Evolutionary conservation across 2,113 vertebrate species (phyloP).

Genomic region (Stegostoma tigrinum): DNA sequence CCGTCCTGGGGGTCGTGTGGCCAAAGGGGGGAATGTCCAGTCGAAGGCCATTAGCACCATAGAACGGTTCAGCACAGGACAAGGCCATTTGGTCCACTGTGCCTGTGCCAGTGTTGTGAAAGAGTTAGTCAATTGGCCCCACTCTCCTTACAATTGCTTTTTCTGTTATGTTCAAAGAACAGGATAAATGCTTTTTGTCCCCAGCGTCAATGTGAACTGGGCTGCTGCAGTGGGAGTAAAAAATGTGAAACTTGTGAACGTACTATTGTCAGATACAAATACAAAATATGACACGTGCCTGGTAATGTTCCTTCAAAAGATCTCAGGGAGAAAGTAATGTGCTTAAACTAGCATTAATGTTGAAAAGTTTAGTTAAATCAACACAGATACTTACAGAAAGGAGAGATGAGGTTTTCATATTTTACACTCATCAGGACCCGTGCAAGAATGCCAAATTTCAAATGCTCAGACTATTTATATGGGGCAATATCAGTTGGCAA

Average conservation of each 20-base stretch:
- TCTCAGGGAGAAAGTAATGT: neutral
- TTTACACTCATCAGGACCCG: no score
- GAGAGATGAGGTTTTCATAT: no score
- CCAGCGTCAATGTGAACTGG: neutral
- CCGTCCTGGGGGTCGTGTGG: constrained; percentile 19
- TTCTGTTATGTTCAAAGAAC: neutral
- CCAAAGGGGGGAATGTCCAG: constrained; percentile 33
- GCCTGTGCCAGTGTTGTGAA: neutral
- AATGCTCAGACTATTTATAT: no score
- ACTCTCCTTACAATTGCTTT: neutral
- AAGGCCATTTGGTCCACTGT: neutral
- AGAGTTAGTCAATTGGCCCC: neutral
- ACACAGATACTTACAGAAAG: neutral
- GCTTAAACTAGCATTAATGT: neutral
- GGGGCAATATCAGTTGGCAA: no score
- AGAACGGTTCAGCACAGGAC: neutral
- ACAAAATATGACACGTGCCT: neutral
- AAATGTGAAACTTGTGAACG: neutral
- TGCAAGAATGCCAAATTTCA: no score
- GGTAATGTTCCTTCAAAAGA: neutral
- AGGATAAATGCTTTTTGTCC: neutral
- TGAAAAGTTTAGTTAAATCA: neutral
- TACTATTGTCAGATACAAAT: neutral
- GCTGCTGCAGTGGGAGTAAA: neutral
- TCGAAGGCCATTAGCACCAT: constrained; percentile 39